Percentiles rank a stretch among this genome's conserved stretches.
Evolutionary conservation across 2,888 invertebrate species (phyloP).

Genomic region (Drosophila flavopinicola): DNA sequence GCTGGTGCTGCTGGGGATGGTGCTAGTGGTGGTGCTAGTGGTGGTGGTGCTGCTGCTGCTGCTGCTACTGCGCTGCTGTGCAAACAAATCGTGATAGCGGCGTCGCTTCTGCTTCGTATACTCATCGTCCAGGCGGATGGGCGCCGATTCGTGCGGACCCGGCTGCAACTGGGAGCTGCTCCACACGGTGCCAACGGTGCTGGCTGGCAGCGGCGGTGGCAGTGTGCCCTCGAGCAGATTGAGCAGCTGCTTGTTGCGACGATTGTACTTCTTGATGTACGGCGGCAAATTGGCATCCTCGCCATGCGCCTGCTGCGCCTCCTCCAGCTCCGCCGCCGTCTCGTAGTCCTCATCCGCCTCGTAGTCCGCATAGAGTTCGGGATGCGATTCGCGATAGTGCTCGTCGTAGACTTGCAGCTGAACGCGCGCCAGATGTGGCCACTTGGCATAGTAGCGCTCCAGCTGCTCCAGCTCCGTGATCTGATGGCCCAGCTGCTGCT

Average conservation of each 20-base stretch:
- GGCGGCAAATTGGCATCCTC: conserved; percentile 82
- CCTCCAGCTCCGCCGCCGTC: conserved; percentile 67
- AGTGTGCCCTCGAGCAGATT: conserved; percentile 83
- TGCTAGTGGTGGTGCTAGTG: conserved; percentile 28
- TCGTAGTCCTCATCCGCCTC: conserved; percentile 76
- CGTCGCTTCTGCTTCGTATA: conserved; percentile 79
- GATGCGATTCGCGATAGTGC: conserved; percentile 72
- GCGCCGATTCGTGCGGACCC: conserved; percentile 59
- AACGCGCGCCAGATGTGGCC: conserved; percentile 83
- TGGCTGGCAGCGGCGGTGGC: conserved; percentile 66
- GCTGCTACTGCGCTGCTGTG: conserved; percentile 42
- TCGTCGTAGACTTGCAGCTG: conserved; percentile 81
- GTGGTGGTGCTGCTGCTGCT: conserved; percentile 21
- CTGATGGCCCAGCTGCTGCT: conserved; percentile 76
- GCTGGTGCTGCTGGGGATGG: background rate
- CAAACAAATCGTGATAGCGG: conserved; percentile 81
- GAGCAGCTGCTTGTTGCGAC: conserved; percentile 83
- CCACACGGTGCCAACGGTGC: conserved; percentile 38
- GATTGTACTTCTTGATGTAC: conserved; percentile 83
- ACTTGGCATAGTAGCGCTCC: conserved; percentile 82
- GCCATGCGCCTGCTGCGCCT: conserved; percentile 63
- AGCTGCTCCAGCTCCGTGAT: conserved; percentile 81
- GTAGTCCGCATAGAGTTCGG: conserved; percentile 70
- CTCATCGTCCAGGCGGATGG: conserved; percentile 75
- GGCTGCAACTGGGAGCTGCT: conserved; percentile 75